Evolutionary conservation across 2,797 vertebrate genomes (phyloP).

Genomic region (Mus spretus): DNA sequence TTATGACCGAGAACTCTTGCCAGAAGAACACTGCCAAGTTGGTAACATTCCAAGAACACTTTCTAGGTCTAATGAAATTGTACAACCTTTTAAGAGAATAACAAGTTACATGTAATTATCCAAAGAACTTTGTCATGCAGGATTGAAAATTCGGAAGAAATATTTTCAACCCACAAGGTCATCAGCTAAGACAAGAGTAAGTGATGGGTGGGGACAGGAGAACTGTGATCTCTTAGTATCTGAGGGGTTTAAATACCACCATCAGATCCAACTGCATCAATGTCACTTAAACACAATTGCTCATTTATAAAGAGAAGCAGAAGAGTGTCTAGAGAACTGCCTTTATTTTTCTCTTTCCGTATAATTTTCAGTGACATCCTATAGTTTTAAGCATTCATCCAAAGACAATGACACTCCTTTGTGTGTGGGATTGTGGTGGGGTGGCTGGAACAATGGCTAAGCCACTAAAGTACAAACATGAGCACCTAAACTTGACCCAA

Average conservation of each 20-base stretch:
- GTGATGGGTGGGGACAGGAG: too few species aligned
- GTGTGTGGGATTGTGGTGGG: fast-evolving
- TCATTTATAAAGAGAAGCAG: neutral
- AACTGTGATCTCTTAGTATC: neutral
- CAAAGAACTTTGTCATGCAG: constrained; percentile 28
- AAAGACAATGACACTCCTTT: neutral
- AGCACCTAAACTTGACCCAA: neutral
- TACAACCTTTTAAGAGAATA: constrained; percentile 52
- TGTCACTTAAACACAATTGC: constrained; percentile 7
- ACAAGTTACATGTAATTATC: neutral
- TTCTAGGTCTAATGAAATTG: constrained; percentile 68
- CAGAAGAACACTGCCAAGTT: constrained; percentile 49
- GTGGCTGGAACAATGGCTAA: neutral
- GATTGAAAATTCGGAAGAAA: constrained; percentile 22
- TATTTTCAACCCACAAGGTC: neutral
- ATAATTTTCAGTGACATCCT: constrained; percentile 4
- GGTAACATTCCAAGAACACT: constrained; percentile 54
- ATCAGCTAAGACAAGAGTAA: neutral
- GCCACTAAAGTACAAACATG: neutral
- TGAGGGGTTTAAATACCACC: neutral
- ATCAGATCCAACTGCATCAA: neutral
- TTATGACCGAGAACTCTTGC: constrained; percentile 24
- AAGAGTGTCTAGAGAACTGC: neutral
- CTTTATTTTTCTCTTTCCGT: neutral
- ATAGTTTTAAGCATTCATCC: neutral